Evolutionary conservation across 2,113 vertebrate genomes (phyloP), one percentile per base, ranked within the genome.

Genomic region (Pica pica): DNA sequence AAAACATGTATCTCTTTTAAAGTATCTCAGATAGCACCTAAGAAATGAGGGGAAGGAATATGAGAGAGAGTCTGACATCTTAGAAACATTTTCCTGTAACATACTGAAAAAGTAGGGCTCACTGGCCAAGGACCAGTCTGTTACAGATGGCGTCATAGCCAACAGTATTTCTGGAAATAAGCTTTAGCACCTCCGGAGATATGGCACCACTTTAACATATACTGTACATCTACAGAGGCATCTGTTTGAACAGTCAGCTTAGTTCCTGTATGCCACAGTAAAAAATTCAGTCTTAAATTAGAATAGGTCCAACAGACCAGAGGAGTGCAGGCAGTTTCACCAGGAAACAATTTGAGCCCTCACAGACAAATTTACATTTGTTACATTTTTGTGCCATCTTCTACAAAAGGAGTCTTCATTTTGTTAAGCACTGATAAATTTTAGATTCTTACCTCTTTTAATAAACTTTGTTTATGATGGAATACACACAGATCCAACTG

Each of bases 141-240:
- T 65, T 83, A 73, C 79, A 95, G 79, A 89, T 93, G 89, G 88
- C 70, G 83, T 71, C 76, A 10, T 44, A 61, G 90, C 88, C 93
- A 78, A 16, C 55, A 89, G 44, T 35, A 6, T 31, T 71, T 91
- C 89, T 94, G 86, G 74, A 93, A 92, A 95, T 89, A 61, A 85
- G n/a, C 65, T 91, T 88, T 90, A 90, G 64, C 73, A 64, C 73
- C 42, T 92, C 41, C 69, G 53, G 67, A 67, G 79, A 76, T 63
- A 70, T 10, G 60, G 55, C 79, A 78, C 64, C 52, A 21, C 61
- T 94, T 85, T 61, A 4, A 76, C 52, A 75, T 70, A 14, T 0
- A 24, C 67, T 46, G 2, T 42, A 37, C 37, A 84, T 70, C 47
- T 74, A 24, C 53, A 37, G 68, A 56, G 55, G 71, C 22, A 6